Evolutionary conservation across 2,797 vertebrate genomes (phyloP).

Genomic region (Percopsis omiscomaycus): DNA sequence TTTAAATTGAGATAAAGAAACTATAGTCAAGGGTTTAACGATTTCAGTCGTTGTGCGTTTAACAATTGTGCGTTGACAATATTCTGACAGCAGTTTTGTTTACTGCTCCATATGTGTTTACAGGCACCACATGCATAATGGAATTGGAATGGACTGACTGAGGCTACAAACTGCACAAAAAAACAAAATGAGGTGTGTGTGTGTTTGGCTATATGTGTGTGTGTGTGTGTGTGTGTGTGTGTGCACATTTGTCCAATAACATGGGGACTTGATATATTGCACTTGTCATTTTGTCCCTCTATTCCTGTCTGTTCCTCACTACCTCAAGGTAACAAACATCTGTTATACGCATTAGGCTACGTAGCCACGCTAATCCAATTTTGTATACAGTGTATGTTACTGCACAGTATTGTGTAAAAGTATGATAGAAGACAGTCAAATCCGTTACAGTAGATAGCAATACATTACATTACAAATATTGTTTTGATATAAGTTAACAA

Average conservation of each 20-base stretch:
- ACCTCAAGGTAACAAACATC: conserved; percentile 56
- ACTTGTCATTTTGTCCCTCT: conserved; percentile 53
- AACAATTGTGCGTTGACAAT: background rate
- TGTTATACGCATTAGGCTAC: conserved; percentile 19
- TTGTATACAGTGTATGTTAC: conserved; percentile 7
- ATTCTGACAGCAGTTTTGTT: background rate
- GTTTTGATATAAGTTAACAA: background rate
- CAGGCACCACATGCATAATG: conserved; percentile 64
- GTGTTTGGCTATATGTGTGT: background rate
- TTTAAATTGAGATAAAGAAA: no score
- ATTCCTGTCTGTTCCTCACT: conserved; percentile 33
- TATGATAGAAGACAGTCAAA: conserved; percentile 1
- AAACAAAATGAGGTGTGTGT: conserved; percentile 12
- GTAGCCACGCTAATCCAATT: conserved; percentile 14
- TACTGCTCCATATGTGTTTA: conserved; percentile 21
- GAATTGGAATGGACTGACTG: conserved; percentile 6
- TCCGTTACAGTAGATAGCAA: background rate
- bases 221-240: conserved; percentile 5
- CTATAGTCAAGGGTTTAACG: no score
- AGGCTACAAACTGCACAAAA: conserved; percentile 33
- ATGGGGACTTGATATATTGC: conserved; percentile 53
- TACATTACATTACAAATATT: conserved; percentile 9
- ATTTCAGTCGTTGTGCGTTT: background rate
- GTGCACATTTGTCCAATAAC: conserved; percentile 32
- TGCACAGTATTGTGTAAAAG: conserved; percentile 10